Evolutionary conservation across 2,888 invertebrate genomes (phyloP).

Genomic region (Diplazon laetatorius): DNA sequence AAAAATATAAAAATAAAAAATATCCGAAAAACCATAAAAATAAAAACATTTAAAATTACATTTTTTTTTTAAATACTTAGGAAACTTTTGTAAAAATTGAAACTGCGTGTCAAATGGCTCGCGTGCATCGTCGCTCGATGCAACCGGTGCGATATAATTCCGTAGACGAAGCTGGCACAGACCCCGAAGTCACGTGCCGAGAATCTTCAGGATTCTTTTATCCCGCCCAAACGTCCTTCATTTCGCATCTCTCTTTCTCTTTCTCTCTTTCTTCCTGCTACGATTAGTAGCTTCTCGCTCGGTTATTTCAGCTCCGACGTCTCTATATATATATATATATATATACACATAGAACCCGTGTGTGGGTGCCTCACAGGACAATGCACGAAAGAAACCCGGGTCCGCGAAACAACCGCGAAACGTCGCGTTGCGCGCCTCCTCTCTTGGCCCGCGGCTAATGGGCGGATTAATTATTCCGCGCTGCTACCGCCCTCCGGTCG

Average conservation of each 20-base stretch:
- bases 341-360: slow-evolving; percentile 46
- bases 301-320: slow-evolving; percentile 53
- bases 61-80: no score
- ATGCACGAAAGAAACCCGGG: slow-evolving; percentile 60
- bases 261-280: slow-evolving; percentile 13
- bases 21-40: no score
- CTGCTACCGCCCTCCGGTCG: slow-evolving; percentile 53
- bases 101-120: no score
- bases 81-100: no score
- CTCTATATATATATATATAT: no score
- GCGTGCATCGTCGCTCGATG: slow-evolving; percentile 22
- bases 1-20: no score
- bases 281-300: slow-evolving; percentile 26
- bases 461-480: slow-evolving; percentile 63
- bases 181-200: slow-evolving; percentile 59
- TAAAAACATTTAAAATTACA: no score
- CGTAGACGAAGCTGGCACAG: slow-evolving; percentile 14
- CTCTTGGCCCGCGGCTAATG: slow-evolving; percentile 59
- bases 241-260: slow-evolving; percentile 3
- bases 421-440: slow-evolving; percentile 44
- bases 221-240: slow-evolving; percentile 39
- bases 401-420: slow-evolving; percentile 26
- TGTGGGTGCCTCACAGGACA: slow-evolving; percentile 59
- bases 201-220: slow-evolving; percentile 62
- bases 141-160: slow-evolving; percentile 25